A percentile compares a stretch with the other conserved stretches of the same genome.
Conservation (phyloP, 2,113 vertebrate genomes). For the Amazona vittata region DNA sequence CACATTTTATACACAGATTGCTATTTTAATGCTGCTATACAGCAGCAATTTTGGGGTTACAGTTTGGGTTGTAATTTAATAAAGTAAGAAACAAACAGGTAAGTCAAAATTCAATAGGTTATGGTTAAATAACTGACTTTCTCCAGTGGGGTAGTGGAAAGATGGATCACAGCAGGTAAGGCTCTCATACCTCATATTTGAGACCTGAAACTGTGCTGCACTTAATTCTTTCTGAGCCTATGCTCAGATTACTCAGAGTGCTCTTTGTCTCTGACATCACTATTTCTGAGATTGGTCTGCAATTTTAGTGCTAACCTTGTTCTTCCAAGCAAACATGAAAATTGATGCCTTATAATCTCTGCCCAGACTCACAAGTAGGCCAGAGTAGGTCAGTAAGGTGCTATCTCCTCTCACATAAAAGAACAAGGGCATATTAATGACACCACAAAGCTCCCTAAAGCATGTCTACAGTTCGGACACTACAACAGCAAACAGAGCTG, state of each 20-base stretch:
- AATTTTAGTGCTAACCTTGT: background rate
- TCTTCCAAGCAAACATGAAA: slow-evolving; percentile 6
- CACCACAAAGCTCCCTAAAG: background rate
- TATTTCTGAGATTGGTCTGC: background rate
- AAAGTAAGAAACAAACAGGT: background rate
- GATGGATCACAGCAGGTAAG: background rate
- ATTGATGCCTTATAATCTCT: slow-evolving; percentile 1
- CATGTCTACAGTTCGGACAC: accelerated
- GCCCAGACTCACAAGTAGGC: background rate
- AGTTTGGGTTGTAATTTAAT: background rate
- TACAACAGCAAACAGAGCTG: background rate
- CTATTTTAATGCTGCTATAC: background rate
- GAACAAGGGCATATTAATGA: background rate
- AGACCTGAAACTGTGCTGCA: background rate
- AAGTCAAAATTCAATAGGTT: background rate
- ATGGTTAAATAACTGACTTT: background rate
- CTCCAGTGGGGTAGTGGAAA: background rate
- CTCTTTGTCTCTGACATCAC: background rate
- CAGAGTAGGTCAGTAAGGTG: background rate
- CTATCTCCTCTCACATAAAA: background rate
- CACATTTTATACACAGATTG: background rate
- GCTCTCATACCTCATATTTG: background rate
- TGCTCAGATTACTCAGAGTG: background rate
- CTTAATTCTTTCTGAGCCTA: background rate
- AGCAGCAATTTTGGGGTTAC: background rate